Base-by-base conservation (phyloP, 2,888 invertebrate species). In the Panzeria rudis region DNA sequence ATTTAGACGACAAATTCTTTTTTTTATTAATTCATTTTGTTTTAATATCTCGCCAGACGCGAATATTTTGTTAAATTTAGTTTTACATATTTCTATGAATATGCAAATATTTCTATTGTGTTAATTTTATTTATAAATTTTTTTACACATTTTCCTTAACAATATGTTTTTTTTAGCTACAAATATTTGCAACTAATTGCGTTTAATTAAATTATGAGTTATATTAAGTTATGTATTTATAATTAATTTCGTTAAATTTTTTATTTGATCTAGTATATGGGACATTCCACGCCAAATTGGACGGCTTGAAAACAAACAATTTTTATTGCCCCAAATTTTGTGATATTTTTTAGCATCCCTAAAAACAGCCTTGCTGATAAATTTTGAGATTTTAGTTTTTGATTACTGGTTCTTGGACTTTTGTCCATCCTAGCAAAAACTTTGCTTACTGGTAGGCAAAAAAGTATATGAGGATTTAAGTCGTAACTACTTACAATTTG, bases 61-160 rank as follows among this genome's bases (percentile, higher is more conserved):
- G 84, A 87, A 82, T 59, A 83, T 83, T 87, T 38, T 73, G 17
- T 47, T 59, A 75, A 86, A 72, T 84, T 62, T 50, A 6, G 52
- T 71, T 82, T 76, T 44, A 52, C 72, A 80, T 73, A 81, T 44
- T 13, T 41, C 3, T 52, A 69, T 80, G 41, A 80, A 62, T 80
- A 69, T 82, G 76, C 83, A 79, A 78, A 69, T 78, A 80, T 83
- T 83, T 56, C 72, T 54, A 77, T 71, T 77, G 54, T 83, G 29
- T 71, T 38, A 72, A 64, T 68, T 81, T 68, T 52, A 20, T 66
- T 56, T 20, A 29, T 44, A 13, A 41, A 52, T 38, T 32, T 44
- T 1, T 35, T 13, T 0, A 32, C 2, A 68, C 6, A 59, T 13
- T 44, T 56, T 23, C 32, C 7, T 54, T 13, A n/a, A 59, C 15